Evolutionary conservation across 2,113 vertebrate genomes (phyloP).

Genomic region (Thunnus thynnus): DNA sequence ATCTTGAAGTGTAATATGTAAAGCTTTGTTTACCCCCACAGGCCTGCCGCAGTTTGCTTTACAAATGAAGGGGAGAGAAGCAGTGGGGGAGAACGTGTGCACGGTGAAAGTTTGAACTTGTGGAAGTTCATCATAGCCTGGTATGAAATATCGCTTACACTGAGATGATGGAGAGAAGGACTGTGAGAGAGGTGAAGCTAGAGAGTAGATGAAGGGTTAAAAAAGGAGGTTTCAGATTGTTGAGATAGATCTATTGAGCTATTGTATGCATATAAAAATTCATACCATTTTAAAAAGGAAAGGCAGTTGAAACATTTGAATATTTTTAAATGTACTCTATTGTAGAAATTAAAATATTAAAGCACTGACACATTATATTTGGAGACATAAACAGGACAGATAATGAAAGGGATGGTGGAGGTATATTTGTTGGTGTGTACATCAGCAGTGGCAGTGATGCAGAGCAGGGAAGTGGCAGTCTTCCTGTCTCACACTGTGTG

Average conservation of each 20-base stretch:
- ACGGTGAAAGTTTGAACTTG: background rate
- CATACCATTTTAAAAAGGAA: too few species aligned
- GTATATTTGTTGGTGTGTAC: background rate
- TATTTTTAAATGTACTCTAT: too few species aligned
- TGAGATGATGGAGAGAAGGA: background rate
- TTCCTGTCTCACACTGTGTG: constrained; percentile 68
- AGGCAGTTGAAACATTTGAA: too few species aligned
- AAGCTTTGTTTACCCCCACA: constrained; percentile 21
- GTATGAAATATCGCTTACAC: background rate
- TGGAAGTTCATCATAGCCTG: background rate
- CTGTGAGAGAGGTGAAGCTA: background rate
- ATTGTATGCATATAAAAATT: too few species aligned
- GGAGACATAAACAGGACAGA: background rate
- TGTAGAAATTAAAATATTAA: background rate
- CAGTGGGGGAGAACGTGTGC: background rate
- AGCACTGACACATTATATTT: background rate
- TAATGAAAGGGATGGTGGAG: background rate
- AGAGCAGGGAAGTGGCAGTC: constrained; percentile 36
- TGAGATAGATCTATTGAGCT: too few species aligned
- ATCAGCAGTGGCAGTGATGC: constrained; percentile 36
- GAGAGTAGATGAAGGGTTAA: background rate
- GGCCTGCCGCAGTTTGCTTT: constrained; percentile 18
- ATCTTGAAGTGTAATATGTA: constrained; percentile 11
- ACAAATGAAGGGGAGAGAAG: background rate
- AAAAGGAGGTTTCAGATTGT: background rate